Base-by-base conservation (phyloP, 2,113 vertebrate species). In the Capreolus pygargus region DNA sequence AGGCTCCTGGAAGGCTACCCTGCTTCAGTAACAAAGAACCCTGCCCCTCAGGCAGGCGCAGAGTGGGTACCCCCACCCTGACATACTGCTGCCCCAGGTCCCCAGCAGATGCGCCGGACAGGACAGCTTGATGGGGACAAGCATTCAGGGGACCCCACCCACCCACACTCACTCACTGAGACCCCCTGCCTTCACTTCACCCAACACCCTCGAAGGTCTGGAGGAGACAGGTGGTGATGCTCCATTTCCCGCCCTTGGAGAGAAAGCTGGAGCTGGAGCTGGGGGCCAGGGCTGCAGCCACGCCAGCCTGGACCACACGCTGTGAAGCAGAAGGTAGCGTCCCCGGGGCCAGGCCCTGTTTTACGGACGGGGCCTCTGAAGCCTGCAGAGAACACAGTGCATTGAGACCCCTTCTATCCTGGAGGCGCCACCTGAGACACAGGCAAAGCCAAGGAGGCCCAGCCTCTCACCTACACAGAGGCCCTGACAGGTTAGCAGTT, bases 401-500 rank as follows among this genome's bases (percentile, higher is more conserved):
- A 1, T 13, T 17, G n/a, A 19, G 45, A 19, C 36, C 58, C 17
- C 4, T 30, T 33, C 50, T 28, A 11, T 33, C 47, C 4, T 7
- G 57, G 8, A 87, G 52, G 64, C 17, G 12, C 25, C 4, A 0
- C 30, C 52, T 17, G 6, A 30, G 23, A 36, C 33, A 15, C 58
- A 67, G 83, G 70, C 4, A 7, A 15, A 0, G 0, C 27, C 9
- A 13, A 33, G 25, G 61, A 47, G 45, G 57, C 60, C 27, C 21
- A 33, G 88, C 79, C 87, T 89, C 79, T 90, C 93, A 52, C 55
- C 93, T 45, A 45, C 55, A 67, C 27, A 13, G 87, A 74, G 74
- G 70, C 55, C 81, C 60, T 19, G 30, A 23, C 84, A 86, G 61
- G 92, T 43, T 74, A 61, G 55, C 43, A 28, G 43, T 89, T 97